Conservation (phyloP, 2,797 vertebrate genomes). For the Sylvia borin region DNA sequence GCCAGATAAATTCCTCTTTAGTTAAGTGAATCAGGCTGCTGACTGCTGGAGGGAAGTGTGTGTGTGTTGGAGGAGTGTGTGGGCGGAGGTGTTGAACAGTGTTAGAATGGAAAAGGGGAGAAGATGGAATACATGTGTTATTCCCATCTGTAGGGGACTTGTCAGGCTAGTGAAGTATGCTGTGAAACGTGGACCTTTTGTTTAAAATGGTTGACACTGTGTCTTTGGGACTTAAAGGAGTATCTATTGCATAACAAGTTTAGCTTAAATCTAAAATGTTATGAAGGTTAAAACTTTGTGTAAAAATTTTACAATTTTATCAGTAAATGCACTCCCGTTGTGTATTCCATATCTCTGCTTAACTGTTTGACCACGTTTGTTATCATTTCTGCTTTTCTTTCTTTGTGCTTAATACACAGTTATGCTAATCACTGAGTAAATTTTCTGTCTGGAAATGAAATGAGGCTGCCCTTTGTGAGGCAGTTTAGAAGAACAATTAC, state of each 20-base stretch:
- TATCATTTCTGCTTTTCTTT: not conserved
- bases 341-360: not conserved
- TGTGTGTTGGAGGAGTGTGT: not conserved
- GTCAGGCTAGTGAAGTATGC: not conserved
- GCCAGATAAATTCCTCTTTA: conserved; percentile 9
- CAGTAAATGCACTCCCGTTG: not conserved
- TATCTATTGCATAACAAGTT: not conserved
- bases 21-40: conserved; percentile 6
- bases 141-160: not conserved
- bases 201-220: not conserved
- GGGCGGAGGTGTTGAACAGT: not conserved
- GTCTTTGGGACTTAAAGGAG: not conserved
- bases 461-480: not conserved
- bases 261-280: not conserved
- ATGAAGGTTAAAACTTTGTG: not conserved
- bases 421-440: not conserved
- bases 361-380: not conserved
- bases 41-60: not conserved
- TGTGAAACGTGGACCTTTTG: not conserved
- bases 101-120: not conserved
- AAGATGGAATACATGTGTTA: not conserved
- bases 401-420: not conserved
- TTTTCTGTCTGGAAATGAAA: not conserved
- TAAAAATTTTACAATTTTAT: not conserved
- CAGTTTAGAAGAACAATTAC: not conserved